Conservation (phyloP, 2,797 vertebrate genomes). For the Hapalemur alaotrensis region DNA sequence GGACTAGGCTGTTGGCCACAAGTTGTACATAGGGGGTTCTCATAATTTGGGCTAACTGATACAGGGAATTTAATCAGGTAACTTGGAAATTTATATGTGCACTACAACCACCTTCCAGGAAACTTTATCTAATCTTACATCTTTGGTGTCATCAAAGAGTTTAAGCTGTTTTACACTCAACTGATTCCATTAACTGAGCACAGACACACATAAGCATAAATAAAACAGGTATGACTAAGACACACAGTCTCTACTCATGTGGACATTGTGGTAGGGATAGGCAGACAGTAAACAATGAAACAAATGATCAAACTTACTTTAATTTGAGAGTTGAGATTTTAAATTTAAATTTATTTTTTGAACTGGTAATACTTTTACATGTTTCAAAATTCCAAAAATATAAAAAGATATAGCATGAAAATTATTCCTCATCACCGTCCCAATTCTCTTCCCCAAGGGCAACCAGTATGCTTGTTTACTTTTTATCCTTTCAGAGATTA, state of each 20-base stretch:
- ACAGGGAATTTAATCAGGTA: neutral
- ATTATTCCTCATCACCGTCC: neutral
- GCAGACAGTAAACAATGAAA: neutral
- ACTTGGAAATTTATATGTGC: neutral
- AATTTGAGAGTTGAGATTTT: neutral
- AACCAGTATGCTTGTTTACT: neutral
- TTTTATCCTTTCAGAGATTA: neutral
- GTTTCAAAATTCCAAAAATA: constrained; percentile 59
- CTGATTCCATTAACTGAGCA: neutral
- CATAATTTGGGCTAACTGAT: neutral
- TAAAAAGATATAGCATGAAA: constrained; percentile 37
- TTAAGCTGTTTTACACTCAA: neutral
- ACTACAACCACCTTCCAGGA: neutral
- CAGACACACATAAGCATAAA: neutral
- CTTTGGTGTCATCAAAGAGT: neutral
- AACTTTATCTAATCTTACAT: neutral
- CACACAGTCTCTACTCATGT: neutral
- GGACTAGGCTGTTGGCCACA: neutral
- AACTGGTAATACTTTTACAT: constrained; percentile 39
- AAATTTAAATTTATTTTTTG: constrained; percentile 49
- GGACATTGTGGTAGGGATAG: neutral
- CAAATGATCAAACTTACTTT: constrained; percentile 14
- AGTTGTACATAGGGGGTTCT: neutral
- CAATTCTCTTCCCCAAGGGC: neutral
- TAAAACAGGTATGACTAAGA: neutral